A percentile compares a stretch with the other conserved stretches of the same genome.
Evolutionary conservation across 2,888 invertebrate species (phyloP).

Genomic region (Siphonodentalium dalli): DNA sequence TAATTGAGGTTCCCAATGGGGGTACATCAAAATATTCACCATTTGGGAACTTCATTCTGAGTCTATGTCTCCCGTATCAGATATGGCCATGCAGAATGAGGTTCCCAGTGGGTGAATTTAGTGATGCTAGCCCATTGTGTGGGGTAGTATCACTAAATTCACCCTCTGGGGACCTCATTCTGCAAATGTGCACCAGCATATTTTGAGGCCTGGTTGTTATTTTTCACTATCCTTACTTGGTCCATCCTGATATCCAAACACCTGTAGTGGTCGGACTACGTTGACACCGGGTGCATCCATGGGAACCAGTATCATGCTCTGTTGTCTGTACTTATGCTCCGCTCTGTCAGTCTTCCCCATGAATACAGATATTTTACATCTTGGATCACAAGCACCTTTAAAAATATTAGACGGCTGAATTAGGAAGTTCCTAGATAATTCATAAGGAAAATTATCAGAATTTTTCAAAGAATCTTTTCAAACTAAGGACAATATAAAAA

Average conservation of each 20-base stretch:
- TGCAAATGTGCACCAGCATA: too few relatives aligned
- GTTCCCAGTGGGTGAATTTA: too few relatives aligned
- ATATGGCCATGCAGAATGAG: too few relatives aligned
- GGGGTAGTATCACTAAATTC: too few relatives aligned
- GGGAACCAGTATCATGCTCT: constrained; percentile 67
- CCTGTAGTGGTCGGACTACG: constrained; percentile 64
- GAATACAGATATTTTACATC: constrained; percentile 66
- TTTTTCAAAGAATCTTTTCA: not conserved
- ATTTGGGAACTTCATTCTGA: too few relatives aligned
- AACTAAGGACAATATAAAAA: not conserved
- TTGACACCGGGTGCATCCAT: constrained; percentile 67
- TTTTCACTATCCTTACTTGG: too few relatives aligned
- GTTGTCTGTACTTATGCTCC: constrained; percentile 62
- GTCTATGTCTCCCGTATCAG: too few relatives aligned
- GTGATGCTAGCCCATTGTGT: too few relatives aligned
- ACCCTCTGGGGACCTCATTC: too few relatives aligned
- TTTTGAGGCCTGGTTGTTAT: too few relatives aligned
- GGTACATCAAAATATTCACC: too few relatives aligned
- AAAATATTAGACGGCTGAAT: not conserved
- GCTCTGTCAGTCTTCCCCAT: constrained; percentile 66
- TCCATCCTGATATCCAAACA: constrained; percentile 65
- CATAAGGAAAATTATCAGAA: not conserved
- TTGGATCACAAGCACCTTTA: constrained; percentile 64
- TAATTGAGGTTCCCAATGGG: too few relatives aligned
- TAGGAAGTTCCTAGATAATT: not conserved